These are phyloP conservation scores for Ditylenchus weischeri DNA, from an alignment of 2,888 invertebrate genomes.

Conservation along the genomic window DNA sequence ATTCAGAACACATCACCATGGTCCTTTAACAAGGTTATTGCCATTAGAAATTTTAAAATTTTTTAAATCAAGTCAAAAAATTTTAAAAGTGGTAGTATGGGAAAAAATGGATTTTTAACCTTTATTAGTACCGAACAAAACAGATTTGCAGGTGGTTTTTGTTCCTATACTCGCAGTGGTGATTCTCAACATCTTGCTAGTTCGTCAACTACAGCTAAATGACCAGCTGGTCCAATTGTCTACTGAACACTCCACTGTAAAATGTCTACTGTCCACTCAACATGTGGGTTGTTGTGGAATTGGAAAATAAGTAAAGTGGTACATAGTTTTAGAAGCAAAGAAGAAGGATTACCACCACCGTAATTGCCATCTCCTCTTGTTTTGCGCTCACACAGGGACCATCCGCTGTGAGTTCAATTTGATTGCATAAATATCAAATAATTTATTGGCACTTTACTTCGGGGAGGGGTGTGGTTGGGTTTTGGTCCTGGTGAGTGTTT, in stretches of 20 bases:
- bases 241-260: slow-evolving; percentile 29
- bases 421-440: too few species aligned
- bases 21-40: too few species aligned
- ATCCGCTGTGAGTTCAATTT: slow-evolving; percentile 42
- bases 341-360: slow-evolving; percentile 49
- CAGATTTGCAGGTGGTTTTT: slow-evolving; percentile 44
- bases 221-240: slow-evolving; percentile 29
- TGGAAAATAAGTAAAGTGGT: slow-evolving; percentile 6
- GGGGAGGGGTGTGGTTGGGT: too few species aligned
- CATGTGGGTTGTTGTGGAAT: slow-evolving; percentile 19
- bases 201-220: slow-evolving; percentile 43
- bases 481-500: too few species aligned
- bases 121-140: not conserved
- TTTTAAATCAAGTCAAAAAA: too few species aligned
- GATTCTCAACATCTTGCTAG: slow-evolving; percentile 48
- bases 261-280: slow-evolving; percentile 26
- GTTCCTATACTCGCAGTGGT: slow-evolving; percentile 51
- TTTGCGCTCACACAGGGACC: slow-evolving; percentile 57
- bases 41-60: too few species aligned
- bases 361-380: slow-evolving; percentile 51
- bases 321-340: slow-evolving; percentile 32
- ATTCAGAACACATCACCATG: too few species aligned
- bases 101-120: too few species aligned
- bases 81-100: too few species aligned
- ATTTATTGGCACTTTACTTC: too few species aligned